phyloP scores from a whole-genome alignment of 2,888 invertebrate genomes.

The Drosophila demipolita region DNA sequence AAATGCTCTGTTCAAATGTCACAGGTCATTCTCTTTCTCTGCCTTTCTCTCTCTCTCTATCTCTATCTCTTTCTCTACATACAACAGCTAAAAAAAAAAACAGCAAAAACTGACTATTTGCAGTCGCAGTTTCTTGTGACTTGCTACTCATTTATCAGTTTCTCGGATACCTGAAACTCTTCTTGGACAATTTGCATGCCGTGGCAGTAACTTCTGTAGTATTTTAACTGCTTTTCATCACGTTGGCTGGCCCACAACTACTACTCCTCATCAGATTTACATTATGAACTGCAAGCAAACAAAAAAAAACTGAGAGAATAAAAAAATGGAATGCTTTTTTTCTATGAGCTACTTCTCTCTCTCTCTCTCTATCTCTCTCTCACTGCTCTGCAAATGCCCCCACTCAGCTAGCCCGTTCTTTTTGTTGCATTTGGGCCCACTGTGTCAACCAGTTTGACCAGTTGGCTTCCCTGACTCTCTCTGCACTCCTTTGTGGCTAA shows the following conservation, averaged over 20 bases:
- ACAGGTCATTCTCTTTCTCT: conserved; percentile 37
- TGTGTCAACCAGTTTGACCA: conserved; percentile 77
- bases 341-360: conserved; percentile 45
- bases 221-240: conserved; percentile 37
- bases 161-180: conserved; percentile 36
- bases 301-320: not conserved
- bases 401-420: not conserved
- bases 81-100: conserved; percentile 1
- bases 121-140: conserved; percentile 16
- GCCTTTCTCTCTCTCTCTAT: not conserved
- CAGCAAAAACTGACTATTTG: conserved; percentile 7
- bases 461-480: conserved; percentile 58
- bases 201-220: conserved; percentile 46
- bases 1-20: conserved; percentile 50
- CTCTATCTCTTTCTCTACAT: conserved; percentile 8
- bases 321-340: conserved; percentile 41
- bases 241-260: conserved; percentile 7
- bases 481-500: conserved; percentile 54
- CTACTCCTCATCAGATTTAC: conserved; percentile 31
- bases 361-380: not conserved
- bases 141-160: conserved; percentile 43
- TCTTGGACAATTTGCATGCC: conserved; percentile 44
- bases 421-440: conserved; percentile 55
- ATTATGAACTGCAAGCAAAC: conserved; percentile 32
- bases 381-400: not conserved